Evolutionary conservation across 92 coral and sea anemone genomes (phyloP).

Genomic region (Isaurus tuberculatus): DNA sequence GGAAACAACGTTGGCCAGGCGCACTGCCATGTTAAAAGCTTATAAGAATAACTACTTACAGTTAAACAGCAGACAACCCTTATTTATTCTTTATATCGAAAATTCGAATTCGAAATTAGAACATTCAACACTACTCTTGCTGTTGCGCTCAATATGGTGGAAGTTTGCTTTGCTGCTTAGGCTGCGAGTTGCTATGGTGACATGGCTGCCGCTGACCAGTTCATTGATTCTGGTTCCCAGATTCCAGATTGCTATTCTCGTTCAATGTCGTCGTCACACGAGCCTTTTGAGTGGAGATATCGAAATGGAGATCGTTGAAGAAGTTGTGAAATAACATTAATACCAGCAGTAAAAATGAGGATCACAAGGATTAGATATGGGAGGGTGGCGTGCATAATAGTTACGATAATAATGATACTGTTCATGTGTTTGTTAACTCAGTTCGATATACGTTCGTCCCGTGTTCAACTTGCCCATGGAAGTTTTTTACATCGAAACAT

Average conservation of each 20-base stretch:
- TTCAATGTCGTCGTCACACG: neutral
- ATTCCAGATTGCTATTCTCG: neutral
- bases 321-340: neutral
- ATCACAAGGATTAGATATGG: conserved; percentile 76
- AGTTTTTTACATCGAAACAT: conserved; percentile 56
- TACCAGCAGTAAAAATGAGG: conserved; percentile 60
- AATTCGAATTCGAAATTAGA: conserved; percentile 45
- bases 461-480: conserved; percentile 59
- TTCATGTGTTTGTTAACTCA: conserved; percentile 78
- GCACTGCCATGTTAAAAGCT: neutral
- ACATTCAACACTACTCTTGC: neutral
- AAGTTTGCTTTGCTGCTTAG: conserved; percentile 16
- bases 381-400: conserved; percentile 55
- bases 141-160: conserved; percentile 36
- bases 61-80: neutral
- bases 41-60: conserved; percentile 5
- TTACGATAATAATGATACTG: conserved; percentile 53
- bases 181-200: conserved; percentile 43
- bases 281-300: neutral
- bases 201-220: conserved; percentile 20
- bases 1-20: neutral
- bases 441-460: conserved; percentile 70
- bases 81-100: too few relatives aligned
- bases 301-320: neutral
- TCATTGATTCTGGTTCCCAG: too few relatives aligned